A percentile compares a stretch with the other conserved stretches of the same genome.
phyloP scores from a whole-genome alignment of 2,113 vertebrate genomes.

The Otus sunia region DNA sequence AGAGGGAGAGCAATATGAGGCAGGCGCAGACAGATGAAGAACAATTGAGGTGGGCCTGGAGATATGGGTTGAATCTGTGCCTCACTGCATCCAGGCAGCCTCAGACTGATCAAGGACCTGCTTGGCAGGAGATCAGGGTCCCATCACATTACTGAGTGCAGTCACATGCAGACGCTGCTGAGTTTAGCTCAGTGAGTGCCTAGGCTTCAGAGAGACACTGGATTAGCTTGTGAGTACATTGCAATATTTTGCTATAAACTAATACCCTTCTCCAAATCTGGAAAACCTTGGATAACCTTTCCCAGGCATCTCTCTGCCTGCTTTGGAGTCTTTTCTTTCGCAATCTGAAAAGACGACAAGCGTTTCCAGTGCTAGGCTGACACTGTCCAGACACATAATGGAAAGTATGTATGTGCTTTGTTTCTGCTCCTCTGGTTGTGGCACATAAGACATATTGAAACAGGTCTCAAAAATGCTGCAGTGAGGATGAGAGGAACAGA shows the following conservation, averaged over 20 bases:
- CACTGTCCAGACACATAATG: neutral
- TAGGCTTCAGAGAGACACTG: neutral
- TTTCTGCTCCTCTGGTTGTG: neutral
- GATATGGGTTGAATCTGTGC: neutral
- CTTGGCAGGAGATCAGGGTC: neutral
- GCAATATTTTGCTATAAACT: neutral
- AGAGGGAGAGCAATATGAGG: neutral
- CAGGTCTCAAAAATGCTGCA: neutral
- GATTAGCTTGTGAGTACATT: neutral
- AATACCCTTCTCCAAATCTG: neutral
- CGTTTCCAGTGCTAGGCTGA: neutral
- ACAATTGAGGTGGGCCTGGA: neutral
- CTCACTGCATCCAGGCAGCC: neutral
- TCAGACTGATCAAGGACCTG: fast-evolving
- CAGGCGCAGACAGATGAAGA: neutral
- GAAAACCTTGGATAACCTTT: neutral
- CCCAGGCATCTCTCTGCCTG: neutral
- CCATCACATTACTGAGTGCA: neutral
- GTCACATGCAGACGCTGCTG: neutral
- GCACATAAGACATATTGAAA: neutral
- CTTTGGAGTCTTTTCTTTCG: neutral
- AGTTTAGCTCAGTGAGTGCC: neutral
- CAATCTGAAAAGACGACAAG: neutral
- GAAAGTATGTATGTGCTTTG: neutral
- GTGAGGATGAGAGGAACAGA: neutral